Conservation (phyloP, 2,888 invertebrate species). For the Escarpia spicata region DNA sequence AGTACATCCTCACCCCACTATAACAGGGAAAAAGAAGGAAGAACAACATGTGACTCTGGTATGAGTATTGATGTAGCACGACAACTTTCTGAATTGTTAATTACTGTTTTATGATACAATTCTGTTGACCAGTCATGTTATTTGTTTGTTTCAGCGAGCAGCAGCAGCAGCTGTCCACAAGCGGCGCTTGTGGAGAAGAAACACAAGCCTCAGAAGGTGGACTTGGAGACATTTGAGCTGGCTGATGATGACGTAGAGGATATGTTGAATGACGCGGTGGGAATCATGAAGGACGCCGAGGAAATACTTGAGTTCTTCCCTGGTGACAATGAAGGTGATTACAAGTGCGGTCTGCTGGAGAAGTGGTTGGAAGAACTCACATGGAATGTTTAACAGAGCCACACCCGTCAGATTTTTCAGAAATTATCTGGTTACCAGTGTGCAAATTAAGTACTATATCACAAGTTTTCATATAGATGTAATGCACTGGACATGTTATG, state of each 20-base stretch:
- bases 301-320: conserved; percentile 41
- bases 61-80: neutral
- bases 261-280: conserved; percentile 46
- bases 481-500: too few species aligned
- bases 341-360: neutral
- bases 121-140: neutral
- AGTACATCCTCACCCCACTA: too few species aligned
- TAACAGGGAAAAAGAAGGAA: too few species aligned
- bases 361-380: neutral
- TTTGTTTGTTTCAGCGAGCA: neutral
- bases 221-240: conserved; percentile 3
- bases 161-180: neutral
- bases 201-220: neutral
- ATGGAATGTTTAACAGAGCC: neutral
- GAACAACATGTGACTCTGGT: neutral
- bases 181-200: neutral
- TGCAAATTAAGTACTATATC: too few species aligned
- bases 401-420: too few species aligned
- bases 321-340: conserved; percentile 3
- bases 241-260: conserved; percentile 41
- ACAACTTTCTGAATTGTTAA: neutral
- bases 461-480: too few species aligned
- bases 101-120: too few species aligned
- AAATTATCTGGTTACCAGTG: too few species aligned
- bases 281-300: conserved; percentile 46